Evolutionary conservation across 2,113 vertebrate species (phyloP).

Genomic region (Ptyas mucosa): DNA sequence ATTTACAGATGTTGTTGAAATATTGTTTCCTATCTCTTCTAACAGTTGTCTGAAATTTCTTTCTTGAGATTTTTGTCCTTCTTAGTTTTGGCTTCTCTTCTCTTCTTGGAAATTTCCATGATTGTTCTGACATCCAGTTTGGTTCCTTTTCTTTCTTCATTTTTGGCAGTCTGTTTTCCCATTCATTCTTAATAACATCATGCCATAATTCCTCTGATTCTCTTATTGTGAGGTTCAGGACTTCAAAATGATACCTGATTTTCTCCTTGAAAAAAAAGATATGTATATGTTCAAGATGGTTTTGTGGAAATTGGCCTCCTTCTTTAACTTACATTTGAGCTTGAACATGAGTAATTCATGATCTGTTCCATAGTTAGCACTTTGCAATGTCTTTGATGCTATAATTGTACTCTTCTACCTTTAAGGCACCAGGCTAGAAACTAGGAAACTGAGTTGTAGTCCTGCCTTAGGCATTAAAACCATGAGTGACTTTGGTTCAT

Average conservation of each 20-base stretch:
- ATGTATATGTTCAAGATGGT: neutral
- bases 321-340: too few relatives aligned
- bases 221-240: neutral
- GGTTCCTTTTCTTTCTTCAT: neutral
- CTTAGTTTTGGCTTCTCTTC: neutral
- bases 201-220: neutral
- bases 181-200: neutral
- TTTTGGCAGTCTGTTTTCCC: neutral
- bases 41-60: neutral
- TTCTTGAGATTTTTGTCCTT: neutral
- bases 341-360: too few relatives aligned
- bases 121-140: neutral
- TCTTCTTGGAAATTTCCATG: neutral
- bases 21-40: neutral
- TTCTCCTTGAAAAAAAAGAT: neutral
- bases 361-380: too few relatives aligned
- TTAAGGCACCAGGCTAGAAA: too few relatives aligned
- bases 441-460: too few relatives aligned
- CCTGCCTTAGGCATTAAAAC: too few relatives aligned
- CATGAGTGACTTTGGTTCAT: too few relatives aligned
- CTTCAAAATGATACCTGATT: neutral
- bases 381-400: too few relatives aligned
- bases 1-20: neutral
- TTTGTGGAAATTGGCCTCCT: neutral
- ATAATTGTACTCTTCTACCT: too few relatives aligned